Evolutionary conservation across 2,888 invertebrate genomes (phyloP), one percentile per base, ranked within the genome.

Genomic region (Calephelis perditalis): DNA sequence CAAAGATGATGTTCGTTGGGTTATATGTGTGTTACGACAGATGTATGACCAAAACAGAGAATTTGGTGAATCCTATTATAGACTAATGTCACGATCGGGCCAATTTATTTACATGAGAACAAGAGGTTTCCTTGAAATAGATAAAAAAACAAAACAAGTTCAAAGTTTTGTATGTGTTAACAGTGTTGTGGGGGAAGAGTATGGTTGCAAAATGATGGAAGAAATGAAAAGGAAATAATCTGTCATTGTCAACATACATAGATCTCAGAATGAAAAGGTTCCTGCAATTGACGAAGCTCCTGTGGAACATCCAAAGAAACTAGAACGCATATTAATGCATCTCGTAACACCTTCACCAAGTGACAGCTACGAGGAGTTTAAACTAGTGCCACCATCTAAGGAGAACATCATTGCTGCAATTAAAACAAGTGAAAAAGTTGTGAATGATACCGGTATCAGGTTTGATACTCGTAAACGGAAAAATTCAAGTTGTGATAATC

Each of bases 161-260:
- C 95, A 95, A 75, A 96, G 96, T 65, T 97, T 97, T 83, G 94
- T 97, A 47, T 97, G 97, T 82, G 93, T 97, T 61, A 97, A 97
- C 78, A 95, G 95, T 63, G 89, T 96, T 60, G 92, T 94, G 66
- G 93, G 94, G 63, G 93, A 94, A 65, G 96, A 96, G 73, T 95
- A 95, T 82, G 97, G 97, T 10, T 87, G 92, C 64, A 86, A 91
- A 63, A 92, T 95, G 73, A 93, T 96, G 67, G 92, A 92, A 58
- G 94, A 96, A 69, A 96, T 97, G 96, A 96, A 95, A 77, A 91
- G 91, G 65, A 93, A 94, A 76, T 96, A 94, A 85, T 95, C 96
- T 8, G 94, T 95, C 1, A 92, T 94, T 63, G 91, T 93, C 11
- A 91, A 92, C 70, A 84, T 89, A 54, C 86, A 89, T 60, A 90